Evolutionary conservation across 2,888 invertebrate species (phyloP).

Genomic region (Xylota sylvarum): DNA sequence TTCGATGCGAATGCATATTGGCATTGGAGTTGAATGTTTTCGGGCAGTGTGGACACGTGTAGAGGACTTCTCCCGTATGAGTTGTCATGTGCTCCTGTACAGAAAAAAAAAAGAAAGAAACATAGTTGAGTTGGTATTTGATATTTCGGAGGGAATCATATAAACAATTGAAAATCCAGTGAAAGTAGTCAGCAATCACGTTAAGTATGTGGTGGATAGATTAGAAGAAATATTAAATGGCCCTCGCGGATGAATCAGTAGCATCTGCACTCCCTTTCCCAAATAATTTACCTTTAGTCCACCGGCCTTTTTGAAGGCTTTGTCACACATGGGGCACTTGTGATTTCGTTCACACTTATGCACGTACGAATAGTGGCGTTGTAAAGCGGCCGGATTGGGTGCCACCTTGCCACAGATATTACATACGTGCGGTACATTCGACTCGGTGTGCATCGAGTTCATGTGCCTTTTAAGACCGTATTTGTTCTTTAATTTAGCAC

Average conservation of each 20-base stretch:
- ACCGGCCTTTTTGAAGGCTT: constrained; percentile 82
- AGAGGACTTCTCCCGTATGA: constrained; percentile 81
- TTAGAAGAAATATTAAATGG: not conserved
- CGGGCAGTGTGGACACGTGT: constrained; percentile 82
- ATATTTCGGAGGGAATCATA: not conserved
- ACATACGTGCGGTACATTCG: constrained; percentile 81
- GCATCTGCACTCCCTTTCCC: not conserved
- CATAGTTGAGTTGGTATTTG: not conserved
- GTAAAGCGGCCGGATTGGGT: constrained; percentile 81
- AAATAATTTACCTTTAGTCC: constrained; percentile 79
- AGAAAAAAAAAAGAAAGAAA: constrained; percentile 28
- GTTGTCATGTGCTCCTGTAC: constrained; percentile 83
- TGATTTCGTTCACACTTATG: constrained; percentile 81
- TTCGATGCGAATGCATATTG: constrained; percentile 82
- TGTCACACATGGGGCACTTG: constrained; percentile 83
- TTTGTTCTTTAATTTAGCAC: constrained; percentile 80
- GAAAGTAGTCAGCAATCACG: too few species aligned
- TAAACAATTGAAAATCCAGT: not conserved
- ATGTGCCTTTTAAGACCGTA: constrained; percentile 82
- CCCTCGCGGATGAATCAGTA: not conserved
- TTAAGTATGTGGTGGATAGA: too few species aligned
- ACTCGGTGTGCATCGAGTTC: constrained; percentile 81
- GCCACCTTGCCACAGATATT: constrained; percentile 81
- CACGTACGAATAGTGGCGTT: constrained; percentile 82
- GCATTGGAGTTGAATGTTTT: constrained; percentile 82